Percentiles rank a stretch among this genome's conserved stretches.
phyloP scores from a whole-genome alignment of 2,888 invertebrate species.

The Mimas tiliae region DNA sequence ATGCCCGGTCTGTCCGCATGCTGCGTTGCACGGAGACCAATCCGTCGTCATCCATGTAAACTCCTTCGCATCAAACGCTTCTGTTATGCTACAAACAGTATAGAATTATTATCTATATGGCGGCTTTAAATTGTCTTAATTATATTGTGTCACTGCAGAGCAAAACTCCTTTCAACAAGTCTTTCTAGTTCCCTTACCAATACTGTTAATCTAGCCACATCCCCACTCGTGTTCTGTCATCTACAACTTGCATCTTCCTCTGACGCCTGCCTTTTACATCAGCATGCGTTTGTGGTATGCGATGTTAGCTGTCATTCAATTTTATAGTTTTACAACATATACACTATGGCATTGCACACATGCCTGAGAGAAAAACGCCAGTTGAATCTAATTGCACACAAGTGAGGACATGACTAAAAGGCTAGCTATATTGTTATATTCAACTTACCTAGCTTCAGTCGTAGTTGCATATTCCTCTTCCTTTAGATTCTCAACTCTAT shows the following conservation, averaged over 20 bases:
- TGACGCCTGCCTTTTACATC: too few species aligned
- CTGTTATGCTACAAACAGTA: constrained; percentile 53
- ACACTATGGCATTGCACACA: too few species aligned
- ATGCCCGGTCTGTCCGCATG: constrained; percentile 91
- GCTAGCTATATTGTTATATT: background rate
- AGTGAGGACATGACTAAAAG: background rate
- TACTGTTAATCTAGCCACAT: too few species aligned
- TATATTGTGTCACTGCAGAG: too few species aligned
- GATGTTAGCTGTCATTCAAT: too few species aligned
- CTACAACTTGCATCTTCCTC: too few species aligned
- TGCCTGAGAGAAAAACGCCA: too few species aligned
- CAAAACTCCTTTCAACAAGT: too few species aligned
- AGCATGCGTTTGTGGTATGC: too few species aligned
- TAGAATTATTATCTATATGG: background rate
- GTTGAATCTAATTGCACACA: background rate
- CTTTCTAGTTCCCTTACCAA: too few species aligned
- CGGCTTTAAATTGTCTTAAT: background rate
- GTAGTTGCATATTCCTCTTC: constrained; percentile 54
- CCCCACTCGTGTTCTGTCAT: too few species aligned
- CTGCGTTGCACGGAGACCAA: constrained; percentile 94
- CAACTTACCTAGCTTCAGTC: constrained; percentile 52
- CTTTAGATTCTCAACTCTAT: constrained; percentile 51
- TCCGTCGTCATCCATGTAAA: constrained; percentile 93
- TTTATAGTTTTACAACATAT: too few species aligned
- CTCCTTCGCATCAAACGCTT: constrained; percentile 62